A percentile compares a stretch with the other conserved stretches of the same genome.
Conservation (phyloP, 1,140 invertebrate species). For the Macrocentrus cingulum region DNA sequence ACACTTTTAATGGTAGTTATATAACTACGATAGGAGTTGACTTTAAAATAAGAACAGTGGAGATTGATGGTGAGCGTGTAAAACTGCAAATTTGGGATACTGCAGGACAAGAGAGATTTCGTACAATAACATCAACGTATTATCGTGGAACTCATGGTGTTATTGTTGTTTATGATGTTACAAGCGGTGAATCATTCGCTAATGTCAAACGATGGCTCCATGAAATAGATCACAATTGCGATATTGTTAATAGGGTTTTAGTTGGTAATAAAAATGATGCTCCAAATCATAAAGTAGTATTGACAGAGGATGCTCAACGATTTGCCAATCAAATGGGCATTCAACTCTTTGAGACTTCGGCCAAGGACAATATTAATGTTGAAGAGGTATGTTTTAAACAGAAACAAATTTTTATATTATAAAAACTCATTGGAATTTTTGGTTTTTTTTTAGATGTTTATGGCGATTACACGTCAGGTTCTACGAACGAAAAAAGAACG, state of each 20-base stretch:
- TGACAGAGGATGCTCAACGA: constrained; percentile 94
- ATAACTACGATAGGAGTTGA: constrained; percentile 99
- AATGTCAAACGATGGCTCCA: constrained; percentile 98
- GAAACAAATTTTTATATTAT: constrained; percentile 5
- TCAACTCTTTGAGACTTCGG: constrained; percentile 96
- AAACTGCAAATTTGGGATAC: constrained; percentile 99
- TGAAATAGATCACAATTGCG: constrained; percentile 99
- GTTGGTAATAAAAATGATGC: constrained; percentile 99
- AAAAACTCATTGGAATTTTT: constrained; percentile 1
- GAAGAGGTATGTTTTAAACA: constrained; percentile 72
- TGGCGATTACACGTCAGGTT: constrained; percentile 72
- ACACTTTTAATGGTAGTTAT: constrained; percentile 97
- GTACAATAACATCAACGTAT: constrained; percentile 94
- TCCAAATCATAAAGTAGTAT: constrained; percentile 93
- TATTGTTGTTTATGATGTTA: constrained; percentile 99
- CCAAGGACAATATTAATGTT: constrained; percentile 98
- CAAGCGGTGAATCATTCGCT: constrained; percentile 97
- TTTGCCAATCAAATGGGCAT: constrained; percentile 98
- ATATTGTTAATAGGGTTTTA: constrained; percentile 98
- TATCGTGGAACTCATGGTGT: constrained; percentile 99
- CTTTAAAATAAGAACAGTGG: constrained; percentile 98
- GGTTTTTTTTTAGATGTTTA: constrained; percentile 68
- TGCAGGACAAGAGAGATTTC: constrained; percentile 89
- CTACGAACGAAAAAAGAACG: constrained; percentile 69
- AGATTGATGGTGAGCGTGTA: constrained; percentile 90